phyloP scores from a whole-genome alignment of 2,797 vertebrate species.

The Epinephelus malabaricus region DNA sequence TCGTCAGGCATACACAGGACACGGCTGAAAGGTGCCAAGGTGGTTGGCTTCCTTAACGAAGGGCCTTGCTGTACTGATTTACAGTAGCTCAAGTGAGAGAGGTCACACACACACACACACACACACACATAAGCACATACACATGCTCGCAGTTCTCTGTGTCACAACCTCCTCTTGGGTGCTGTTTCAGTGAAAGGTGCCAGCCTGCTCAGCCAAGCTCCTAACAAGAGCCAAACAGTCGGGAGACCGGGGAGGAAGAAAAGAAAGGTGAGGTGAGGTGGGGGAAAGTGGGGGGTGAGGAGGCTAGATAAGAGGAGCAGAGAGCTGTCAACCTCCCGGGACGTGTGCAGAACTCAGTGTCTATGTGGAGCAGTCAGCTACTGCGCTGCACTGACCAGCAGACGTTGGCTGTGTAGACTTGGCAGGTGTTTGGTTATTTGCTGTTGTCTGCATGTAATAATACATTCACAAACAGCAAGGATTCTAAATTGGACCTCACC shows the following conservation, averaged over 20 bases:
- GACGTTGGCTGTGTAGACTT: constrained; percentile 48
- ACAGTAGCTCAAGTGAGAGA: constrained; percentile 70
- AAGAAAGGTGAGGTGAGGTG: constrained; percentile 58
- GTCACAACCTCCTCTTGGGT: constrained; percentile 76
- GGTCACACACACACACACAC: constrained; percentile 65
- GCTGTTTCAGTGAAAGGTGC: constrained; percentile 85
- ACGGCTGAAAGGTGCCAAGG: constrained; percentile 64
- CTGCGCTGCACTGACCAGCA: constrained; percentile 69
- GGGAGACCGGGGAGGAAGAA: constrained; percentile 61
- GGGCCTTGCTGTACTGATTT: constrained; percentile 77
- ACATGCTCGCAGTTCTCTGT: constrained; percentile 52
- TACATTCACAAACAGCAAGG: constrained; percentile 65
- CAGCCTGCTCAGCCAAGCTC: constrained; percentile 80
- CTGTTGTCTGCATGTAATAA: constrained; percentile 72
- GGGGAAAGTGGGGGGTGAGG: constrained; percentile 22
- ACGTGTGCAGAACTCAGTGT: constrained; percentile 56
- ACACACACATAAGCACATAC: constrained; percentile 34
- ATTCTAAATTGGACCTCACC: constrained; percentile 76
- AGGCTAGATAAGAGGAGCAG: constrained; percentile 67
- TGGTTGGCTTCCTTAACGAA: constrained; percentile 66
- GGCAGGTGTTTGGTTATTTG: constrained; percentile 77
- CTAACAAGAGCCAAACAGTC: constrained; percentile 82
- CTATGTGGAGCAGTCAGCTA: constrained; percentile 62
- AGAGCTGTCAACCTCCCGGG: constrained; percentile 74
- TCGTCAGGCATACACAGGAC: constrained; percentile 44